These are phyloP conservation scores for Napeogenes sylphis DNA, from an alignment of 2,888 invertebrate genomes.

Conservation along the genomic window DNA sequence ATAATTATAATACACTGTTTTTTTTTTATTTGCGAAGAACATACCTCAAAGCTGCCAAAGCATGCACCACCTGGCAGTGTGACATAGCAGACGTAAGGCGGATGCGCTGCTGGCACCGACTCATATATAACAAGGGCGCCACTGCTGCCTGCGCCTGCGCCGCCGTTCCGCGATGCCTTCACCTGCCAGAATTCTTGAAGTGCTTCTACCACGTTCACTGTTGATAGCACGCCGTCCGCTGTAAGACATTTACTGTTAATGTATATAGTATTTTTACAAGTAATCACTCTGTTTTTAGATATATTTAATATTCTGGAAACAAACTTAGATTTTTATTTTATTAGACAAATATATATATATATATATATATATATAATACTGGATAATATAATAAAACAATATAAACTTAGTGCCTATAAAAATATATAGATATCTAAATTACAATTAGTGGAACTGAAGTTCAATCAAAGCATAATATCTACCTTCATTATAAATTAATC, in stretches of 20 bases:
- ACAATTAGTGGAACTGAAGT: background rate
- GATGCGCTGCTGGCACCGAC: conserved; percentile 92
- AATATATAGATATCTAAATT: too few species aligned
- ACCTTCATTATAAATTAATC: background rate
- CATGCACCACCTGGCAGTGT: conserved; percentile 96
- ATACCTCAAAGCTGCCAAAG: conserved; percentile 95
- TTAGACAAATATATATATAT: too few species aligned
- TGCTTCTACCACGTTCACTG: conserved; percentile 97
- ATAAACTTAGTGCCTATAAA: too few species aligned
- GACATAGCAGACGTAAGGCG: conserved; percentile 96
- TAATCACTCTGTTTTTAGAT: too few species aligned
- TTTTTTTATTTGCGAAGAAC: background rate
- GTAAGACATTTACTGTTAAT: conserved; percentile 11
- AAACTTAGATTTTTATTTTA: too few species aligned
- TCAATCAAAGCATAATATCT: background rate
- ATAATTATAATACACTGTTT: background rate
- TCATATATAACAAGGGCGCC: conserved; percentile 96
- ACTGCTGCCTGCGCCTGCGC: conserved; percentile 86
- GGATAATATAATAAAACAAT: too few species aligned
- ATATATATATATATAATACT: too few species aligned
- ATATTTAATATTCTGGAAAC: too few species aligned
- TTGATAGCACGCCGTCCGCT: conserved; percentile 69
- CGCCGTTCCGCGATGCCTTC: conserved; percentile 89
- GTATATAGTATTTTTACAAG: background rate
- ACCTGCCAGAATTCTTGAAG: conserved; percentile 98